These are phyloP conservation scores for Drosophila niveifrons DNA, from an alignment of 2,888 invertebrate genomes.

Conservation along the genomic window DNA sequence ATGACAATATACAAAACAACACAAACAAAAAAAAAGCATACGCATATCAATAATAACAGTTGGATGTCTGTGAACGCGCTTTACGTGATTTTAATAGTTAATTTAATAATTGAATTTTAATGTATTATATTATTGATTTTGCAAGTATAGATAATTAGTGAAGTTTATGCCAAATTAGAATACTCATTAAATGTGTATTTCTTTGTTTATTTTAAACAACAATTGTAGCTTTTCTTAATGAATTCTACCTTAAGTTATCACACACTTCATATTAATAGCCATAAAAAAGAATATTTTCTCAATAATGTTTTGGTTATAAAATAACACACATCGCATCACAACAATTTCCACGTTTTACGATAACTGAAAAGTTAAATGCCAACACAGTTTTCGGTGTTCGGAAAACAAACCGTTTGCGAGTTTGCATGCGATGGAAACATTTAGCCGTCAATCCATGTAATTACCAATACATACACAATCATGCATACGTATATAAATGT, in stretches of 20 bases:
- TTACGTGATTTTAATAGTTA: conserved; percentile 26
- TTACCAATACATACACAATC: conserved; percentile 41
- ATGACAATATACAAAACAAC: background rate
- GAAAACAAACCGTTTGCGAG: conserved; percentile 63
- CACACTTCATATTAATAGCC: background rate
- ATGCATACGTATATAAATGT: conserved; percentile 34
- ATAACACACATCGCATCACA: background rate
- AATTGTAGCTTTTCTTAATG: no score
- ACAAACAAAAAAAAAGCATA: background rate
- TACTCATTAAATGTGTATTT: no score
- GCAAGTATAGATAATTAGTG: no score
- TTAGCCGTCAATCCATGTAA: conserved; percentile 61
- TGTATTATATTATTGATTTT: background rate
- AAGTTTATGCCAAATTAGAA: no score
- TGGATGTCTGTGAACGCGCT: background rate
- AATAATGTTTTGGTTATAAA: background rate
- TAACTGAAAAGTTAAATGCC: conserved; percentile 38
- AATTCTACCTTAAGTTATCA: background rate
- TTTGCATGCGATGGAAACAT: conserved; percentile 64
- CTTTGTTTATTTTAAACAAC: no score
- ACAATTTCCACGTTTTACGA: conserved; percentile 1
- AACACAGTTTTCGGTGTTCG: conserved; percentile 40
- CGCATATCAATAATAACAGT: conserved; percentile 11
- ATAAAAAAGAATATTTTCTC: background rate
- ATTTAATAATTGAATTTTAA: conserved; percentile 17